These are phyloP conservation scores for Lethenteron reissneri DNA, from an alignment of 2,113 vertebrate genomes.

Conservation along the genomic window DNA sequence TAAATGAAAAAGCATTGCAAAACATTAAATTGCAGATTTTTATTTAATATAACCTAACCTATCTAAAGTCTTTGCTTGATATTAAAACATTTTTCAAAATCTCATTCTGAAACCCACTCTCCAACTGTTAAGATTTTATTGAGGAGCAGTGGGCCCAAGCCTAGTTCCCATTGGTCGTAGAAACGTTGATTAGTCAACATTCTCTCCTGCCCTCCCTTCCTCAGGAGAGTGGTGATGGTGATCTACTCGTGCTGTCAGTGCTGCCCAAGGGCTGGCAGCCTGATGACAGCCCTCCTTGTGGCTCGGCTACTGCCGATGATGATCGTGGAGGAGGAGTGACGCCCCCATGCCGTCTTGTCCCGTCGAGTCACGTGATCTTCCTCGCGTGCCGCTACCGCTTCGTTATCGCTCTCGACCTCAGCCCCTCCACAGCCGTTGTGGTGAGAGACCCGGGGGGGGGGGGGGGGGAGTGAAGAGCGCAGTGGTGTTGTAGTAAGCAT, in stretches of 20 bases:
- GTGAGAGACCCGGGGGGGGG: slow-evolving; percentile 23
- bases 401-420: slow-evolving; percentile 82
- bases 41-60: not conserved
- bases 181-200: not conserved
- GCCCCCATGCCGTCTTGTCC: slow-evolving; percentile 46
- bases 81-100: not conserved
- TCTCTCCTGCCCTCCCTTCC: not conserved
- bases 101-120: not conserved
- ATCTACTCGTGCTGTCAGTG: slow-evolving; percentile 15
- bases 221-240: not conserved
- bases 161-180: not conserved
- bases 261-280: slow-evolving; percentile 73
- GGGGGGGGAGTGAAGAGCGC: too few relatives aligned
- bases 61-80: not conserved
- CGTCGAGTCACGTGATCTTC: slow-evolving; percentile 66
- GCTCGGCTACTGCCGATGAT: too few relatives aligned
- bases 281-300: slow-evolving; percentile 22
- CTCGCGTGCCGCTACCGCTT: slow-evolving; percentile 83
- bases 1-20: not conserved
- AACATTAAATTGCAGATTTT: not conserved
- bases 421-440: slow-evolving; percentile 90
- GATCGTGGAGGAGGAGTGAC: slow-evolving; percentile 10
- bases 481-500: too few relatives aligned
- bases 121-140: not conserved
- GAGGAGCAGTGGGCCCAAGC: not conserved